phyloP scores from a whole-genome alignment of 1,140 invertebrate genomes.

The Agraylea sexmaculata region DNA sequence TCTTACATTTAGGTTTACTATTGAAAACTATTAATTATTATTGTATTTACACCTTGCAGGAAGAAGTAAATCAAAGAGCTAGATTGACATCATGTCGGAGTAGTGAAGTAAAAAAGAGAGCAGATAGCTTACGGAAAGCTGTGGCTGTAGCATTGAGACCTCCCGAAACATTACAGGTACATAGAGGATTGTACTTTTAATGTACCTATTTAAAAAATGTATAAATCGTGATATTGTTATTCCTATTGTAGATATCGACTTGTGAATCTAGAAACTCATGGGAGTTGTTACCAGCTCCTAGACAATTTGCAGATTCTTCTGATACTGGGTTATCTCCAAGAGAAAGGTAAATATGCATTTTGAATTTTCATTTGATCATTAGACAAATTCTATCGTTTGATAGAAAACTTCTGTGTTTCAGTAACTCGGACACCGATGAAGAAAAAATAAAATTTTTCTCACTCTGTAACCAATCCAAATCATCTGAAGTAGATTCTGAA shows the following conservation, averaged over 20 bases:
- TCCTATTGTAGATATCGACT: conserved; percentile 9
- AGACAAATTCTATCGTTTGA: neutral
- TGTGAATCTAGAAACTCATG: conserved; percentile 17
- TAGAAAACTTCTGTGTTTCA: too few relatives aligned
- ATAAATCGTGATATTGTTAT: neutral
- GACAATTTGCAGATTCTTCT: conserved; percentile 59
- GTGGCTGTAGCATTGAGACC: conserved; percentile 12
- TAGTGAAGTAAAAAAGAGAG: conserved; percentile 14
- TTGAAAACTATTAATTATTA: too few relatives aligned
- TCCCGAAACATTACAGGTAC: too few relatives aligned
- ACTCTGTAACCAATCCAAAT: too few relatives aligned
- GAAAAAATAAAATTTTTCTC: too few relatives aligned
- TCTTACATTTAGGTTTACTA: too few relatives aligned
- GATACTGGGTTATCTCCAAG: conserved; percentile 32
- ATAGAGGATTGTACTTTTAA: too few relatives aligned
- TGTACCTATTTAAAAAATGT: conserved; percentile 5
- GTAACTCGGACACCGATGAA: too few relatives aligned
- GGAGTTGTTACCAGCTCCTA: conserved; percentile 51
- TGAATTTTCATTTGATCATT: conserved; percentile 1
- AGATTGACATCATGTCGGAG: conserved; percentile 8
- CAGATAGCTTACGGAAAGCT: conserved; percentile 16
- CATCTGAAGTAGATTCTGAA: too few relatives aligned
- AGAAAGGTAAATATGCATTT: conserved; percentile 11
- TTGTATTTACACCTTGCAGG: conserved; percentile 9
- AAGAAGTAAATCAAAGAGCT: conserved; percentile 18